Conservation (phyloP, 2,797 vertebrate genomes). For the Periparus ater region DNA sequence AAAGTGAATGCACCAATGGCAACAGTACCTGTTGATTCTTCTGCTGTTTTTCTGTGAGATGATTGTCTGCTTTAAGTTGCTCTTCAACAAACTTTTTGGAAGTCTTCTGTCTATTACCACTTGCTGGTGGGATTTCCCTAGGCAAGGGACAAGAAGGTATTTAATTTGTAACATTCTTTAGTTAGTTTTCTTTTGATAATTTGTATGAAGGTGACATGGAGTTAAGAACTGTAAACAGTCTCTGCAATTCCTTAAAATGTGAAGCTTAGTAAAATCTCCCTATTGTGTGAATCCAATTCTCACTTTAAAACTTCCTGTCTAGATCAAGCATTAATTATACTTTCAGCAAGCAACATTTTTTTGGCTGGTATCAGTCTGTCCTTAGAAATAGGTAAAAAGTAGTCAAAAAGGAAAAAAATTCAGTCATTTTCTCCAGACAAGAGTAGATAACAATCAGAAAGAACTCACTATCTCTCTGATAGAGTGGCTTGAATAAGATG, state of each 20-base stretch:
- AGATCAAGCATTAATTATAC: neutral
- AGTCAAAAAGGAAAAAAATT: neutral
- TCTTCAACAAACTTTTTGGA: slow-evolving; percentile 70
- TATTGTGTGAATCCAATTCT: neutral
- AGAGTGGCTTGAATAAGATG: neutral
- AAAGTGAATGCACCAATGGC: neutral
- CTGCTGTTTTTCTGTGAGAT: slow-evolving; percentile 11
- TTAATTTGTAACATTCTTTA: neutral
- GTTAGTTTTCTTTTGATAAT: neutral
- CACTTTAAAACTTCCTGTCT: neutral
- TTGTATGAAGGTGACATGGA: neutral
- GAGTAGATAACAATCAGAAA: neutral
- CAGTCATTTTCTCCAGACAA: neutral
- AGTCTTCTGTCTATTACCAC: slow-evolving; percentile 47
- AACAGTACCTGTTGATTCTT: slow-evolving; percentile 11
- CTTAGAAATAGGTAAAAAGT: neutral
- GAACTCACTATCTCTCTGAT: neutral
- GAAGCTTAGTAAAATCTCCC: neutral
- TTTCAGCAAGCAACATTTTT: neutral
- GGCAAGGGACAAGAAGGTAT: neutral
- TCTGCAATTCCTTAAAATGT: neutral
- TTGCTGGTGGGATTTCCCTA: slow-evolving; percentile 59
- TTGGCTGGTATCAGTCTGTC: neutral
- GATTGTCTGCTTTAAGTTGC: slow-evolving; percentile 46
- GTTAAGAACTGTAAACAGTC: neutral